These are phyloP conservation scores for Anguilla anguilla DNA, from an alignment of 2,797 vertebrate species.

Conservation along the genomic window DNA sequence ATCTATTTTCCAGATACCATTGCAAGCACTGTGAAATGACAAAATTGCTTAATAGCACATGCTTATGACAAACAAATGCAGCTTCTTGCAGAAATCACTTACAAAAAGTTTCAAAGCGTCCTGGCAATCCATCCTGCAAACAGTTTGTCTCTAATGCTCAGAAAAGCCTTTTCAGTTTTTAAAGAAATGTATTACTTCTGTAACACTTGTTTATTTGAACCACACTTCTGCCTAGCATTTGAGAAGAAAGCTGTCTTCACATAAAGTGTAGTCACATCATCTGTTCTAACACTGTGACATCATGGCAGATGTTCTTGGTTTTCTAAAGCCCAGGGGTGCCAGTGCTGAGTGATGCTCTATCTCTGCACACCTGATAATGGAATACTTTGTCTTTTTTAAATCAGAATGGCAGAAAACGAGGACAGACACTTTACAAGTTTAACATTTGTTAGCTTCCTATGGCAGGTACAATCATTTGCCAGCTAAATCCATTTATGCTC, in stretches of 20 bases:
- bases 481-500: not conserved
- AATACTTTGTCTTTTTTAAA: constrained; percentile 25
- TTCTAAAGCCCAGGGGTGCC: constrained; percentile 44
- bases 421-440: constrained; percentile 37
- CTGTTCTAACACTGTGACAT: constrained; percentile 43
- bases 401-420: constrained; percentile 24
- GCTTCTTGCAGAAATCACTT: not conserved
- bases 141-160: not conserved
- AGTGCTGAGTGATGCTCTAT: constrained; percentile 52
- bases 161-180: not conserved
- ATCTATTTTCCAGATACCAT: not conserved
- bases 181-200: not conserved
- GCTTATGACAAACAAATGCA: not conserved
- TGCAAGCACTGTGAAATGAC: not conserved
- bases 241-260: constrained; percentile 31
- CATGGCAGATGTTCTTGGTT: constrained; percentile 55
- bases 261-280: constrained; percentile 34
- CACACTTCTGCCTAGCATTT: constrained; percentile 28
- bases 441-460: constrained; percentile 27
- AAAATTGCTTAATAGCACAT: not conserved
- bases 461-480: constrained; percentile 38
- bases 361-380: constrained; percentile 51
- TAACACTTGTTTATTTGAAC: constrained; percentile 17
- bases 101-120: not conserved
- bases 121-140: not conserved